Percentiles rank a stretch among this genome's conserved stretches.
These are phyloP conservation scores for Eupsilia transversa DNA, from an alignment of 2,888 invertebrate species.

Conservation along the genomic window DNA sequence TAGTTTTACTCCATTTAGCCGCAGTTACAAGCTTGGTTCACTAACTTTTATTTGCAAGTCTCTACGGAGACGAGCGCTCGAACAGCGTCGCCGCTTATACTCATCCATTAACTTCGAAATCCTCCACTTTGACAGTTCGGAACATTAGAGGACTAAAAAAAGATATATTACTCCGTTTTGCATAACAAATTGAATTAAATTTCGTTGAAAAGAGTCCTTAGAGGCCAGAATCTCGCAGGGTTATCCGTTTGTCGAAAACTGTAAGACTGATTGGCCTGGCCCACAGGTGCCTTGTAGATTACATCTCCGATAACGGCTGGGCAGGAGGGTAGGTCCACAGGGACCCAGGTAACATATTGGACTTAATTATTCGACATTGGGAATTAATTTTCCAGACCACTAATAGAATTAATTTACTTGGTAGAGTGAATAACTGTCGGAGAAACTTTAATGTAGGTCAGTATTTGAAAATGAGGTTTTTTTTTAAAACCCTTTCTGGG, in stretches of 20 bases:
- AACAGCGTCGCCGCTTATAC: constrained; percentile 37
- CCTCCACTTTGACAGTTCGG: constrained; percentile 54
- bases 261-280: constrained; percentile 66
- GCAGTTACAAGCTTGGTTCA: constrained; percentile 16
- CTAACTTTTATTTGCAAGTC: constrained; percentile 32
- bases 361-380: constrained; percentile 58
- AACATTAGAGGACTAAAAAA: constrained; percentile 48
- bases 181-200: constrained; percentile 67
- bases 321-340: constrained; percentile 35
- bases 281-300: constrained; percentile 62
- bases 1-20: constrained; percentile 25
- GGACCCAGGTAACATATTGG: constrained; percentile 58
- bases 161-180: constrained; percentile 52
- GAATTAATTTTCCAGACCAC: constrained; percentile 47
- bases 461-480: not conserved
- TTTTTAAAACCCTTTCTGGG: not conserved
- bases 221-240: constrained; percentile 26
- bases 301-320: constrained; percentile 65
- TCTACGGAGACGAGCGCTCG: constrained; percentile 1
- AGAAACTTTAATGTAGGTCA: not conserved
- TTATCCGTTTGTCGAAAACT: constrained; percentile 57
- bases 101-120: constrained; percentile 59
- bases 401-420: constrained; percentile 31
- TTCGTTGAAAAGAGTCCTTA: constrained; percentile 55
- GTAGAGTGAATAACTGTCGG: not conserved